Evolutionary conservation across 2,113 vertebrate species (phyloP).

Genomic region (Patagioenas fasciata): DNA sequence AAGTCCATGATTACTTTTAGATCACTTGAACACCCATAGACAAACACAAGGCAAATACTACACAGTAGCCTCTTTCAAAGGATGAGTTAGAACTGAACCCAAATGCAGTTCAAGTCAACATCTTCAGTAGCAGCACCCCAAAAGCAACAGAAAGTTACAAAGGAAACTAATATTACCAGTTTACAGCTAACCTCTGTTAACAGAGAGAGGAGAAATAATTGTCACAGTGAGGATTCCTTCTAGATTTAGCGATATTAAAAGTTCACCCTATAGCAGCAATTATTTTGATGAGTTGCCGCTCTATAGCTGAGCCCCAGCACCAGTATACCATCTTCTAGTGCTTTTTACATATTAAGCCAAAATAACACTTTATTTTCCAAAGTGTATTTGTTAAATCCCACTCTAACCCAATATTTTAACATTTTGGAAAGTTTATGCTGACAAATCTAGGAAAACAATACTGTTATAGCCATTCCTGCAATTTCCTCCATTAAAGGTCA

Average conservation of each 20-base stretch:
- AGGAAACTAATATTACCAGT: not conserved
- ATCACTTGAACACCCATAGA: not conserved
- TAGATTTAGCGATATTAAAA: not conserved
- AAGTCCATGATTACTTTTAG: not conserved
- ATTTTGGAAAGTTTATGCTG: slow-evolving; percentile 51
- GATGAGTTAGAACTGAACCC: not conserved
- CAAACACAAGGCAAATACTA: not conserved
- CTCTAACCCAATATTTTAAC: slow-evolving; percentile 59
- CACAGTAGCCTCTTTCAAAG: not conserved
- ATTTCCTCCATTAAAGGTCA: slow-evolving; percentile 65
- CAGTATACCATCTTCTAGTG: not conserved
- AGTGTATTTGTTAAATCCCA: slow-evolving; percentile 46
- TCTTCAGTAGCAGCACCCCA: not conserved
- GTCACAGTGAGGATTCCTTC: not conserved
- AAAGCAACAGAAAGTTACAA: not conserved
- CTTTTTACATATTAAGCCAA: slow-evolving; percentile 39
- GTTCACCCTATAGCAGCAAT: not conserved
- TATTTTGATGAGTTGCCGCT: not conserved
- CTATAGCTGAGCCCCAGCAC: not conserved
- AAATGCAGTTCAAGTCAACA: not conserved
- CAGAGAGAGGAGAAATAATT: not conserved
- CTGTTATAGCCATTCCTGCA: slow-evolving; percentile 69
- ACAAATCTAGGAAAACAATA: slow-evolving; percentile 69
- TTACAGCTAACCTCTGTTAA: not conserved
- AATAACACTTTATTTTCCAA: slow-evolving; percentile 64